Conservation (phyloP, 2,797 vertebrate species). For the Parauchenoglanis punctatus region DNA sequence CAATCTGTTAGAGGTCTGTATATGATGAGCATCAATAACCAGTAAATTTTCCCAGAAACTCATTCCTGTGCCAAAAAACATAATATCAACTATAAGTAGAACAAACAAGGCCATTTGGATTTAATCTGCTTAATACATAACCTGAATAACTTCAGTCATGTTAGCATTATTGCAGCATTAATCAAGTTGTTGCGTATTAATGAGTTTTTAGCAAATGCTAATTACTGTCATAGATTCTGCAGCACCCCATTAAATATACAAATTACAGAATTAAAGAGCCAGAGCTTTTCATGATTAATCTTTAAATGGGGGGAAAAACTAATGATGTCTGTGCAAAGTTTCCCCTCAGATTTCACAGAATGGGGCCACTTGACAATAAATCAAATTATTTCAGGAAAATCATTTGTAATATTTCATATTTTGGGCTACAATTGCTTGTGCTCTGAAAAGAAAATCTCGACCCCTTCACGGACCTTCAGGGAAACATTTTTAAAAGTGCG, state of each 20-base stretch:
- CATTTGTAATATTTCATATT: slow-evolving; percentile 81
- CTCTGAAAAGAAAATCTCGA: slow-evolving; percentile 6
- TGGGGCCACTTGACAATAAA: slow-evolving; percentile 94
- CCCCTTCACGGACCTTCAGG: neutral
- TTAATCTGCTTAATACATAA: slow-evolving; percentile 99
- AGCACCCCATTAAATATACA: slow-evolving; percentile 99
- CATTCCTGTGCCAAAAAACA: slow-evolving; percentile 1
- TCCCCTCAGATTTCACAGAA: slow-evolving; percentile 95
- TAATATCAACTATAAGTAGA: slow-evolving; percentile 70
- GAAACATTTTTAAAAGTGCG: neutral
- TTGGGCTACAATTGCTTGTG: slow-evolving; percentile 73
- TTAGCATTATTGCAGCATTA: slow-evolving; percentile 99
- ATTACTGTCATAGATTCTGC: slow-evolving; percentile 99
- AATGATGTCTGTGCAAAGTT: slow-evolving; percentile 99
- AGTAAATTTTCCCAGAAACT: neutral
- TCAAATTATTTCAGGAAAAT: slow-evolving; percentile 93
- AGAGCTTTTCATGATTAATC: slow-evolving; percentile 99
- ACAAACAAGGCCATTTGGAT: slow-evolving; percentile 97
- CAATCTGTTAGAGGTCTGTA: neutral
- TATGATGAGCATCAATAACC: slow-evolving; percentile 19
- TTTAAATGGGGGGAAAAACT: slow-evolving; percentile 99
- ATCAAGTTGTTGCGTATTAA: slow-evolving; percentile 99
- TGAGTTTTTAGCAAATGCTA: slow-evolving; percentile 99
- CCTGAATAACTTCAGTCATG: slow-evolving; percentile 99
- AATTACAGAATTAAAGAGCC: slow-evolving; percentile 99